Base-by-base conservation (phyloP, 2,888 invertebrate species). In the Caradrina clavipalpis region DNA sequence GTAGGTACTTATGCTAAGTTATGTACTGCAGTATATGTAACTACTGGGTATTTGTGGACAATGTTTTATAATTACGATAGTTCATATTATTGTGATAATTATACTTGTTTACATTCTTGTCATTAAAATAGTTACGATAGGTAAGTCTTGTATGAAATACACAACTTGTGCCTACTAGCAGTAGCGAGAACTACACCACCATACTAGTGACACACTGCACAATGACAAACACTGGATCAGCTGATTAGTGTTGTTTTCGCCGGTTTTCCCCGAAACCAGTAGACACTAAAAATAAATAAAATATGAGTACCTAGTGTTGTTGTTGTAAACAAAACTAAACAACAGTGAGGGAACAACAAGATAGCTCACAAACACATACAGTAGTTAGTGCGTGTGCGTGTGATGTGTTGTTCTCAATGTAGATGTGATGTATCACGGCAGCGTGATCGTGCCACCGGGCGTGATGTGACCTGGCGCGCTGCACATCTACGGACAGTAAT, bases 251-350 rank as follows among this genome's bases (percentile, higher is more conserved):
- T 49, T 31, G 39, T 31, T 31, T 45, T n/a, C 42, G 10, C 3
- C 1, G 19, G 7, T 17, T 35, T 19, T 8, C 21, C 21, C 11
- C 13, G 0, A 17, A 26, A 26, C 42, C 0, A n/a, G 15, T n/a
- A 21, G 11, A n/a, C 50, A 10, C 13, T 17, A 50, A 19, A 58
- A 35, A 72, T 72, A 69, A 17, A 35, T 13, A 13, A 45, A 60
- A 10, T 39, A 39, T 70, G n/a, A 59, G 19, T 26, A n/a, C n/a
- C n/a, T 22, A 61, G 45, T 47, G 13, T 13, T 72, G 51, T 70
- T 69, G 45, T 71, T 51, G 60, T 60, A 59, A 71, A 71, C 19
- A 69, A 11, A 55, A 7, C 22, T n/a, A 50, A n/a, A n/a, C n/a
- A n/a, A 31, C 35, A 21, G 47, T 11, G n/a, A 26, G 19, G 49